These are phyloP conservation scores for Gymnoscopelus microlampas DNA, from an alignment of 2,797 vertebrate species.

Conservation along the genomic window DNA sequence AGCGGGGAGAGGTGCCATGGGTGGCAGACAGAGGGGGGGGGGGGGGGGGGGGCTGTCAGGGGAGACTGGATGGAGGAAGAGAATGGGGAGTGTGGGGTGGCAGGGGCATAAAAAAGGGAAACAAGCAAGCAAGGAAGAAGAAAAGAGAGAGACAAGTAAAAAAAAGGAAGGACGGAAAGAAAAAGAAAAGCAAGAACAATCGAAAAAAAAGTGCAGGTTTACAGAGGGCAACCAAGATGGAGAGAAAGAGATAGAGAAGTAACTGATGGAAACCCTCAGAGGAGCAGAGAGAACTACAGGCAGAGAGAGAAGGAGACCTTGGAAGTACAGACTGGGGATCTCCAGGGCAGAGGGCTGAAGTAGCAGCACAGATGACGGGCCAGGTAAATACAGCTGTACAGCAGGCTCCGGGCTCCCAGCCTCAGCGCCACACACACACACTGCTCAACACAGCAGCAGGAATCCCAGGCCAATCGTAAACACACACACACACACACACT, in stretches of 20 bases:
- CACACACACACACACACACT: neutral
- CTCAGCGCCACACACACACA: slow-evolving; percentile 5
- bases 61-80: too few species aligned
- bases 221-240: too few species aligned
- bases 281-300: neutral
- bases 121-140: neutral
- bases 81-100: too few species aligned
- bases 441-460: neutral
- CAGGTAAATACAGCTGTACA: slow-evolving; percentile 15
- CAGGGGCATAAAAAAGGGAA: neutral
- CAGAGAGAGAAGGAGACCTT: neutral
- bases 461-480: too few species aligned
- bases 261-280: too few species aligned
- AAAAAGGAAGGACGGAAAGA: neutral
- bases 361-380: slow-evolving; percentile 1
- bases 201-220: too few species aligned
- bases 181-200: neutral
- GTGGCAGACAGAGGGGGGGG: too few species aligned
- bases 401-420: neutral
- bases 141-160: neutral
- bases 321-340: neutral
- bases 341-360: neutral
- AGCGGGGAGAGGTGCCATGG: too few species aligned
- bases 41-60: too few species aligned
- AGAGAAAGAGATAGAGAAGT: too few species aligned